phyloP scores from a whole-genome alignment of 1,140 invertebrate genomes.

The Aphelinus atriplicis region DNA sequence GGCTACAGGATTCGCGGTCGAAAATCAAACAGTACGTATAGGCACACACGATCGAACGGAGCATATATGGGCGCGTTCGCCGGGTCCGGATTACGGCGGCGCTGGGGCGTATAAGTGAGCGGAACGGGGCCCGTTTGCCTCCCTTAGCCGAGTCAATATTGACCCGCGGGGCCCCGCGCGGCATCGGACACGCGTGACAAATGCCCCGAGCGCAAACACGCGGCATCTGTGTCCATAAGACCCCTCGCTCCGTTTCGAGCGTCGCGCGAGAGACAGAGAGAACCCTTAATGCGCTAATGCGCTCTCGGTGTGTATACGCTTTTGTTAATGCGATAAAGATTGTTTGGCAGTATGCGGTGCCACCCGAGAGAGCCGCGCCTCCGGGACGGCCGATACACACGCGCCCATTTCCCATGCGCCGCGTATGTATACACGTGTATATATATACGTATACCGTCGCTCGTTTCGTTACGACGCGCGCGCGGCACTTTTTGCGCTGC shows the following conservation, averaged over 20 bases:
- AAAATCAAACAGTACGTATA: slow-evolving; percentile 3
- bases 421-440: too few relatives aligned
- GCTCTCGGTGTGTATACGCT: slow-evolving; percentile 1
- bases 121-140: slow-evolving; percentile 13
- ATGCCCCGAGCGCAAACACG: slow-evolving; percentile 63
- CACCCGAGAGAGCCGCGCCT: background rate
- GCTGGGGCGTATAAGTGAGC: slow-evolving; percentile 40
- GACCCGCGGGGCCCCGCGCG: slow-evolving; percentile 61
- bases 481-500: too few relatives aligned
- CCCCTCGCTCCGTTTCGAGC: slow-evolving; percentile 6
- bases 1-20: slow-evolving; percentile 3
- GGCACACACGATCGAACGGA: slow-evolving; percentile 6
- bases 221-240: slow-evolving; percentile 65
- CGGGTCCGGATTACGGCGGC: background rate
- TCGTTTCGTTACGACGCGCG: too few relatives aligned
- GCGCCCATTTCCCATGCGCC: too few relatives aligned
- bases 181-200: slow-evolving; percentile 66
- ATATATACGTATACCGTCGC: too few relatives aligned
- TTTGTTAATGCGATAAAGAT: slow-evolving; percentile 27
- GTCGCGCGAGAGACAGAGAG: background rate
- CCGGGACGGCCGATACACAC: too few relatives aligned
- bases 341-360: background rate
- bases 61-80: too few relatives aligned
- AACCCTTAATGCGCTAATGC: background rate
- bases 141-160: slow-evolving; percentile 60